phyloP scores from a whole-genome alignment of 2,797 vertebrate genomes.

The Dallia pectoralis region DNA sequence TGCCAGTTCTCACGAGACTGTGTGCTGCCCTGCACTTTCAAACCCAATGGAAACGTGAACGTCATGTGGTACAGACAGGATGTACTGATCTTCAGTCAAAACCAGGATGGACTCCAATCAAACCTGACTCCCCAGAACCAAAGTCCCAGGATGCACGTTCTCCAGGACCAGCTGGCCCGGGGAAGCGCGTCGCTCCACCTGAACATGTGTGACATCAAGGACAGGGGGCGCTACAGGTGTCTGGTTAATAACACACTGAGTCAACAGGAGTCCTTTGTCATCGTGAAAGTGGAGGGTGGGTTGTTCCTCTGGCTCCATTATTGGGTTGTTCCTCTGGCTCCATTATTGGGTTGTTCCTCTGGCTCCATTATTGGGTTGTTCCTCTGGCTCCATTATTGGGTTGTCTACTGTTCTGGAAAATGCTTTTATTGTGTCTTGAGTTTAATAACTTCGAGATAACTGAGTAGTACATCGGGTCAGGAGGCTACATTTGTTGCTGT shows the following conservation, averaged over 20 bases:
- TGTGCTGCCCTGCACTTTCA: constrained; percentile 47
- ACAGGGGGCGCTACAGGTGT: constrained; percentile 64
- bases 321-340: no score
- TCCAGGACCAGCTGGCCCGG: constrained; percentile 45
- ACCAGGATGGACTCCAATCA: constrained; percentile 43
- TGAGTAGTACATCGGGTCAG: not conserved
- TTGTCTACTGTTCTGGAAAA: not conserved
- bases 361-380: no score
- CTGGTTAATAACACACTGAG: constrained; percentile 49
- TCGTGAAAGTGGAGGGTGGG: constrained; percentile 59
- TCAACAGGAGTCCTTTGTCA: constrained; percentile 21
- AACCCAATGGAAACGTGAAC: not conserved
- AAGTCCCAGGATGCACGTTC: constrained; percentile 53
- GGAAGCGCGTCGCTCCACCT: constrained; percentile 72
- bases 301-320: no score
- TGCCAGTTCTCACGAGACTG: constrained; percentile 47
- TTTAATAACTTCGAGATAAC: not conserved
- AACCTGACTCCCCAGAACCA: constrained; percentile 22
- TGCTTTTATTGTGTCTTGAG: not conserved
- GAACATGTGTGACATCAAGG: constrained; percentile 46
- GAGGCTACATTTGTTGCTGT: not conserved
- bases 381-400: no score
- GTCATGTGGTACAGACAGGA: constrained; percentile 49
- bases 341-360: no score
- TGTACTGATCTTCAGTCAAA: constrained; percentile 50